Conservation (phyloP, 2,888 invertebrate species). For the Spisula subtruncata region DNA sequence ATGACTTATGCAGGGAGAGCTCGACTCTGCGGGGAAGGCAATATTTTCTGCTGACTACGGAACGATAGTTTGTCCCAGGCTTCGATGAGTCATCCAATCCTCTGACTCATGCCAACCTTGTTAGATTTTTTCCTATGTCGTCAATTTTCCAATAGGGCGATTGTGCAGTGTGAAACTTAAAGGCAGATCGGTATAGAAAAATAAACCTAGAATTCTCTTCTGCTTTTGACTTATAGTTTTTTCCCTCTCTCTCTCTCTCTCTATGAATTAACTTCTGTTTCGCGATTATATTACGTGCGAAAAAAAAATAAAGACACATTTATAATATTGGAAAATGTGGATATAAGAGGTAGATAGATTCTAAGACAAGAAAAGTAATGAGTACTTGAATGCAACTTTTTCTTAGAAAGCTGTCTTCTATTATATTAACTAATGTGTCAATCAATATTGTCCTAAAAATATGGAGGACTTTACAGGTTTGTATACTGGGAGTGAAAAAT, state of each 20-base stretch:
- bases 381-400: not conserved
- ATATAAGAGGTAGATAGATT: not conserved
- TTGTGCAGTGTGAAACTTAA: conserved; percentile 39
- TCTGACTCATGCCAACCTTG: conserved; percentile 46
- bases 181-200: conserved; percentile 30
- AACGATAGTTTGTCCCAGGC: conserved; percentile 42
- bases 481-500: not conserved
- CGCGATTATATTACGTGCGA: not conserved
- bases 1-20: conserved; percentile 49
- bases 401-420: not conserved
- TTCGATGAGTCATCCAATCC: conserved; percentile 29
- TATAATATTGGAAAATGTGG: not conserved
- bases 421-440: conserved; percentile 4
- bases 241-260: not conserved
- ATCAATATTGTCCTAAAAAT: conserved; percentile 15
- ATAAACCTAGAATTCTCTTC: conserved; percentile 10
- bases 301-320: not conserved
- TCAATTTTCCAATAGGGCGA: conserved; percentile 54
- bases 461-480: not conserved
- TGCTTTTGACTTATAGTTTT: conserved; percentile 13
- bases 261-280: conserved; percentile 18
- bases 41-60: conserved; percentile 47
- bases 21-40: conserved; percentile 32
- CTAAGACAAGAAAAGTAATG: not conserved
- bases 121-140: conserved; percentile 51